Evolutionary conservation across 1,140 invertebrate genomes (phyloP).

Genomic region (Drosophila fuyamai): DNA sequence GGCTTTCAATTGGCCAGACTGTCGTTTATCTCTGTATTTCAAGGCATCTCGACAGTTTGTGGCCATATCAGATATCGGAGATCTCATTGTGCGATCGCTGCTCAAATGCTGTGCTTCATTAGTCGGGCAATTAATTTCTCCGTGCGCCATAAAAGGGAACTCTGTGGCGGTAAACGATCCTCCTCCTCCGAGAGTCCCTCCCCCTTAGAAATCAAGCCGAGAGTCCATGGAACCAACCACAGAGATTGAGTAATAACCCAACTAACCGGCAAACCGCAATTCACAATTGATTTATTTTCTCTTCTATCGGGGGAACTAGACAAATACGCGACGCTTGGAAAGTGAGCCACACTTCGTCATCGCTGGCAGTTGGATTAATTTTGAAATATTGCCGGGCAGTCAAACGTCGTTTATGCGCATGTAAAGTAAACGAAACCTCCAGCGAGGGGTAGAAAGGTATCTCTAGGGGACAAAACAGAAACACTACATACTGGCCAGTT

Average conservation of each 20-base stretch:
- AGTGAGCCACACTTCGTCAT: conserved; percentile 80
- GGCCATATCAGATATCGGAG: conserved; percentile 55
- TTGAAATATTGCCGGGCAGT: conserved; percentile 76
- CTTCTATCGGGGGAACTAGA: conserved; percentile 64
- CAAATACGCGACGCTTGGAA: conserved; percentile 70
- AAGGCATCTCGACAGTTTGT: conserved; percentile 48
- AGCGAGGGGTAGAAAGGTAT: conserved; percentile 18
- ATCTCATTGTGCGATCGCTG: conserved; percentile 53
- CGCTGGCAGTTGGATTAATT: conserved; percentile 82
- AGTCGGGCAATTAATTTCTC: conserved; percentile 75
- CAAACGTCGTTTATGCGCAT: conserved; percentile 62
- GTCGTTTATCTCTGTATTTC: conserved; percentile 52
- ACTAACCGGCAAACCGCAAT: conserved; percentile 60
- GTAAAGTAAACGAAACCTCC: conserved; percentile 52
- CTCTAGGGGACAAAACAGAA: conserved; percentile 18
- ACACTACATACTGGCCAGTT: conserved; percentile 37
- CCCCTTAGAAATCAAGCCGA: not conserved
- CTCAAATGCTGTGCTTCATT: conserved; percentile 64
- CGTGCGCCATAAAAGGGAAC: conserved; percentile 60
- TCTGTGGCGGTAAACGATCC: conserved; percentile 31
- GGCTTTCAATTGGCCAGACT: conserved; percentile 26
- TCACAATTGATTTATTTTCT: conserved; percentile 79
- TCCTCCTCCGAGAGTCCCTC: conserved; percentile 14
- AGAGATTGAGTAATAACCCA: conserved; percentile 75
- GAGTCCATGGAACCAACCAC: conserved; percentile 15